Percentiles rank a stretch among this genome's conserved stretches.
phyloP scores from a whole-genome alignment of 2,113 vertebrate genomes.

The Pipa parva region DNA sequence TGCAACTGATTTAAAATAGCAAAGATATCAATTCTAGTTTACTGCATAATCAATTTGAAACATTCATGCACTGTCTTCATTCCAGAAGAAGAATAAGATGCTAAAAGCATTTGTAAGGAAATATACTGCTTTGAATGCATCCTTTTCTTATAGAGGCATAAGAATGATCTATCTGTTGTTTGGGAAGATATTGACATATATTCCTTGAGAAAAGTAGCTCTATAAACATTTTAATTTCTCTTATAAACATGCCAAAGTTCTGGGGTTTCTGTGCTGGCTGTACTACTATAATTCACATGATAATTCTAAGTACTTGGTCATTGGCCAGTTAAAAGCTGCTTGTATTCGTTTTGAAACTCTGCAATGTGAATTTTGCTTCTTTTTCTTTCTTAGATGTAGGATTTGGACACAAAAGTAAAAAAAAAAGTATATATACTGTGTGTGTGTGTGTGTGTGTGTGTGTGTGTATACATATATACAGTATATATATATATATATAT shows the following conservation, averaged over 20 bases:
- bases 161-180: background rate
- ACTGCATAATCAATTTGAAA: too few relatives aligned
- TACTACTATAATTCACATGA: slow-evolving; percentile 21
- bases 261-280: slow-evolving; percentile 18
- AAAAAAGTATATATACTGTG: background rate
- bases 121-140: background rate
- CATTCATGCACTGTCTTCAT: background rate
- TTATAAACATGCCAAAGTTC: slow-evolving; percentile 26
- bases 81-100: background rate
- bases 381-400: background rate
- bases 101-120: background rate
- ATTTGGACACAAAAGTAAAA: slow-evolving; percentile 5
- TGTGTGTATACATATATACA: too few relatives aligned
- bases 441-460: too few relatives aligned
- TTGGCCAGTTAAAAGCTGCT: slow-evolving; percentile 4
- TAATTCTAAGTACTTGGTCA: slow-evolving; percentile 23
- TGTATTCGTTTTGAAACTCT: slow-evolving; percentile 5
- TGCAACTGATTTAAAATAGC: too few relatives aligned
- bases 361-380: background rate
- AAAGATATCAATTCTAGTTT: too few relatives aligned
- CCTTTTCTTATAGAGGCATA: background rate
- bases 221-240: slow-evolving; percentile 28
- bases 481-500: too few relatives aligned
- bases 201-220: slow-evolving; percentile 18
- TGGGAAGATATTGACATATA: slow-evolving; percentile 16